A percentile compares a stretch with the other conserved stretches of the same genome.
These are phyloP conservation scores for Desmodus rotundus DNA, from an alignment of 2,113 vertebrate genomes.

Conservation along the genomic window DNA sequence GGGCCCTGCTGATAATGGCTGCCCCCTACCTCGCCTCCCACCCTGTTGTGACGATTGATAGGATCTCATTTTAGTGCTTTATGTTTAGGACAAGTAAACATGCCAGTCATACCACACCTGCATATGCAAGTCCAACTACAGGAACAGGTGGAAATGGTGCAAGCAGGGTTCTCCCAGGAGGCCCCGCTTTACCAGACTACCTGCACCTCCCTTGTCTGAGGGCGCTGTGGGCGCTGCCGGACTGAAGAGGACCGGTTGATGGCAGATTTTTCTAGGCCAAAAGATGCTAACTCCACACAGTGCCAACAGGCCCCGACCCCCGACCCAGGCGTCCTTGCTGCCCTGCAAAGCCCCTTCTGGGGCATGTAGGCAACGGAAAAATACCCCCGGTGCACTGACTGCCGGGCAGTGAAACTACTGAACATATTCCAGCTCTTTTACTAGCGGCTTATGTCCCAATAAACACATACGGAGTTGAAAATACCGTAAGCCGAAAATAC, in stretches of 20 bases:
- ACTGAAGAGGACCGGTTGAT: not conserved
- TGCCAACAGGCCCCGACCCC: not conserved
- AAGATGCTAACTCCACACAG: not conserved
- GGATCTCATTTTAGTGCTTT: slow-evolving; percentile 20
- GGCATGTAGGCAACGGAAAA: not conserved
- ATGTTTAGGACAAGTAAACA: slow-evolving; percentile 48
- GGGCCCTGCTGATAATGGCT: not conserved
- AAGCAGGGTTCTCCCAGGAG: not conserved
- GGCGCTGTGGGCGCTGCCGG: not conserved
- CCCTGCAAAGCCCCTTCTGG: not conserved
- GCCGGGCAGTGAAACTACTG: accelerated
- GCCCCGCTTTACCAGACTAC: not conserved
- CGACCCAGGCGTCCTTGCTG: not conserved
- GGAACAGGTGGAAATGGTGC: not conserved
- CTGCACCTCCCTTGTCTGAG: not conserved
- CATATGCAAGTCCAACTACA: not conserved
- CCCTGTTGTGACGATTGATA: slow-evolving; percentile 53
- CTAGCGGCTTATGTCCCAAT: not conserved
- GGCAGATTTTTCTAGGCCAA: not conserved
- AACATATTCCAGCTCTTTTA: not conserved
- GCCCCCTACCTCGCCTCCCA: not conserved
- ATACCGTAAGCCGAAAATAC: not conserved
- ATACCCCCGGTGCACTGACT: not conserved
- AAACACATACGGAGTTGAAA: not conserved
- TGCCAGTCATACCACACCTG: slow-evolving; percentile 58